phyloP scores from a whole-genome alignment of 2,888 invertebrate species.

The Panzeria rudis region DNA sequence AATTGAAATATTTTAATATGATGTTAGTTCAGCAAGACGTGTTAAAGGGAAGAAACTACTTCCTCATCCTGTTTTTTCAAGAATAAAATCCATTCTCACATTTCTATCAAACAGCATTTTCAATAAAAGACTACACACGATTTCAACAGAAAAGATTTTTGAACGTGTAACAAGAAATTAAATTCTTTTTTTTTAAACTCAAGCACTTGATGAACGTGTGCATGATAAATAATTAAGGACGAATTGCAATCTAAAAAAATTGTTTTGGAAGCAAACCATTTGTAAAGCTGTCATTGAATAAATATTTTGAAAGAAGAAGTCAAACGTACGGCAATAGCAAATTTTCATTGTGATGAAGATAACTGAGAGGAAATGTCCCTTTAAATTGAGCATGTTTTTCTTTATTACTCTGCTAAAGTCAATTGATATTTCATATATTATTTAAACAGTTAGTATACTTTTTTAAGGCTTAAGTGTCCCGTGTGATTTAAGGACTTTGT shows the following conservation, averaged over 20 bases:
- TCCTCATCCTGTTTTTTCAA: not conserved
- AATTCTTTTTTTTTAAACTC: not conserved
- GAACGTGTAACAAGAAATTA: slow-evolving; percentile 22
- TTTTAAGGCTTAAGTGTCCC: not conserved
- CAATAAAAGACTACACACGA: slow-evolving; percentile 2
- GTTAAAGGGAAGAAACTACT: not conserved
- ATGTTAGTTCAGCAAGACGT: not conserved
- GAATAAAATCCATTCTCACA: not conserved
- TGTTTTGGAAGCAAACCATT: not conserved
- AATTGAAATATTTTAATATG: no score
- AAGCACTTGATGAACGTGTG: slow-evolving; percentile 4
- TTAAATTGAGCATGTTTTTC: slow-evolving; percentile 7
- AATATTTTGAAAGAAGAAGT: not conserved
- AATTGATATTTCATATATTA: slow-evolving; percentile 30
- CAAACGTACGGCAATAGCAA: not conserved
- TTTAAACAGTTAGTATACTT: slow-evolving; percentile 25
- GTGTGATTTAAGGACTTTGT: slow-evolving; percentile 24
- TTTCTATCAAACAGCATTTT: not conserved
- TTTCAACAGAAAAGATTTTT: slow-evolving; percentile 5
- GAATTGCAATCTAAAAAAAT: not conserved
- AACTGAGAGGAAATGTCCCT: not conserved
- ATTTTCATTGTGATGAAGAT: not conserved
- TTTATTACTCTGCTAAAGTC: not conserved
- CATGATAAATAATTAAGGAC: slow-evolving; percentile 37
- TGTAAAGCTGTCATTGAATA: slow-evolving; percentile 10